A percentile compares a stretch with the other conserved stretches of the same genome.
These are phyloP conservation scores for Apostichopus leukothele DNA, from an alignment of 53 echinoderm and acorn worm genomes.

Conservation along the genomic window DNA sequence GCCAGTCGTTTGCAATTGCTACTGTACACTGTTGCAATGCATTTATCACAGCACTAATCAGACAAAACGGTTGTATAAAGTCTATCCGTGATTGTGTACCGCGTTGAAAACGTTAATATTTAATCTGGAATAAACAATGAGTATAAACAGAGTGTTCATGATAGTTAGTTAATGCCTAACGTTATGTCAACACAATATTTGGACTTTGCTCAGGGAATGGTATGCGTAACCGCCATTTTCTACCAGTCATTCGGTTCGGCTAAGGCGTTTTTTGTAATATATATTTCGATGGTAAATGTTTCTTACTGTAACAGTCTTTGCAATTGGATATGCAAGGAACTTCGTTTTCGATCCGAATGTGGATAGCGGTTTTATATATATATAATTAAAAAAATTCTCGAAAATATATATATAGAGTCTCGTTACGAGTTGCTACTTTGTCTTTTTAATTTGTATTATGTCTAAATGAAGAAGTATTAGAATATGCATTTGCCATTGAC, in stretches of 20 bases:
- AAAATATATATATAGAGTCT: no score
- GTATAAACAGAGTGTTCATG: neutral
- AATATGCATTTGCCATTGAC: no score
- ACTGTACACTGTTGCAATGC: neutral
- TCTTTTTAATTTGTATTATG: no score
- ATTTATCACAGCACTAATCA: neutral
- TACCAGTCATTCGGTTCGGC: neutral
- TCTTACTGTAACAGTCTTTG: no score
- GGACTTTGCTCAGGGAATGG: conserved; percentile 16
- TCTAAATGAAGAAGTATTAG: no score
- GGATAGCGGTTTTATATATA: no score
- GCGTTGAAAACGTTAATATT: conserved; percentile 29
- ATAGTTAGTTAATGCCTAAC: conserved; percentile 21
- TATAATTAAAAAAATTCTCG: no score
- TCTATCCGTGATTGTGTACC: neutral
- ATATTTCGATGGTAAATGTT: no score
- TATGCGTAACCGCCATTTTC: neutral
- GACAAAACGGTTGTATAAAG: neutral
- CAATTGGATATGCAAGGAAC: no score
- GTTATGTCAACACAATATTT: conserved; percentile 21
- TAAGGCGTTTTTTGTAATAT: no score
- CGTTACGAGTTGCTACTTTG: no score
- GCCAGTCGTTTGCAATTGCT: neutral
- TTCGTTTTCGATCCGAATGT: no score
- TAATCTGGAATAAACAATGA: conserved; percentile 15